Conservation (phyloP, 2,113 vertebrate genomes). For the Onychorhynchus coronatus region DNA sequence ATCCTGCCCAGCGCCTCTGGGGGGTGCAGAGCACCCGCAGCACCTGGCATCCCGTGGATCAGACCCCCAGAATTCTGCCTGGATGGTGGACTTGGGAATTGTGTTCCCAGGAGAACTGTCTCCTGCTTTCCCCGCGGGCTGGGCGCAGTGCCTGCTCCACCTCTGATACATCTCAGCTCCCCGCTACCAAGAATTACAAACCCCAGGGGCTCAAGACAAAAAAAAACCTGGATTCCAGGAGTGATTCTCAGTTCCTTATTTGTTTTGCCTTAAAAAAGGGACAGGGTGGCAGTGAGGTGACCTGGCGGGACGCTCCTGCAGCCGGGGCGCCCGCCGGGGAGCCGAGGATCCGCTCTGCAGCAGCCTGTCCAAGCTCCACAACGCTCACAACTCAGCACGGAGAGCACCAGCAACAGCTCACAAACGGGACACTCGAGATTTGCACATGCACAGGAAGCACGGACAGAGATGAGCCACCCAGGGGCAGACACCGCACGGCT, state of each 20-base stretch:
- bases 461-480: slow-evolving; percentile 68
- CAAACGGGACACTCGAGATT: slow-evolving; percentile 55
- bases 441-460: slow-evolving; percentile 79
- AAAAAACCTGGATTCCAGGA: neutral
- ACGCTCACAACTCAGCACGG: slow-evolving; percentile 56
- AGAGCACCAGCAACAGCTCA: slow-evolving; percentile 67
- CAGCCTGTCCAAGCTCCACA: slow-evolving; percentile 34
- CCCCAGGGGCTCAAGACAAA: neutral
- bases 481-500: slow-evolving; percentile 41
- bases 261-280: neutral
- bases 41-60: neutral
- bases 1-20: neutral
- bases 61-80: neutral
- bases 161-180: neutral
- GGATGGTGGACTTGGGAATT: neutral
- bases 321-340: neutral
- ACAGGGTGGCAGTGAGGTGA: slow-evolving; percentile 26
- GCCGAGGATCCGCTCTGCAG: neutral
- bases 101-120: neutral
- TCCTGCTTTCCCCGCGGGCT: neutral
- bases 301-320: neutral
- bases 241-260: neutral
- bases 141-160: neutral
- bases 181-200: neutral
- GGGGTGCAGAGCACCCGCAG: neutral